phyloP scores from a whole-genome alignment of 30 jellyfish, hydroid and myxozoan genomes.

The Hydractinia symbiolongicarpus region DNA sequence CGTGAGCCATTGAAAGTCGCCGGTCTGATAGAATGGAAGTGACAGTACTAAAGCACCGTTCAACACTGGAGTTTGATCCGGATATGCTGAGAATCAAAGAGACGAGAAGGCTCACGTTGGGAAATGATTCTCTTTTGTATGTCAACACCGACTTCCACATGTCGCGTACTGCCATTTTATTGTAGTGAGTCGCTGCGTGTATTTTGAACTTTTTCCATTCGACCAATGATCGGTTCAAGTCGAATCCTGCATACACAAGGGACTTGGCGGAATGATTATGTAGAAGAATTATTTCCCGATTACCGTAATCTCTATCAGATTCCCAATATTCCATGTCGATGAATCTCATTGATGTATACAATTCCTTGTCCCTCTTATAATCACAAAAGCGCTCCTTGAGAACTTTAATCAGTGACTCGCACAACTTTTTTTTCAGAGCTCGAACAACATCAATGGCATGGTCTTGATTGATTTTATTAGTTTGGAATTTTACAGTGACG shows the following conservation, averaged over 20 bases:
- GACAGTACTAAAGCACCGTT: conserved; percentile 48
- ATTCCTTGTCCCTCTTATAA: conserved; percentile 14
- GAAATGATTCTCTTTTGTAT: conserved; percentile 7
- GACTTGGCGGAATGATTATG: conserved; percentile 28
- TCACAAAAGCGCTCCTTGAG: conserved; percentile 12
- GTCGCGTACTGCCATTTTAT: conserved; percentile 5
- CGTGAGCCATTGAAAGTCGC: conserved; percentile 9
- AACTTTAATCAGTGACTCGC: conserved; percentile 9
- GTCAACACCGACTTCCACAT: conserved; percentile 4
- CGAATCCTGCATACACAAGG: conserved; percentile 24
- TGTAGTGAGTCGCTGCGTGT: conserved; percentile 18
- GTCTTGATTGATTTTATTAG: conserved; percentile 17
- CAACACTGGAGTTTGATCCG: conserved; percentile 27
- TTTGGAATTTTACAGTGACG: conserved; percentile 18
- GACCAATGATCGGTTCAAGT: conserved; percentile 12
- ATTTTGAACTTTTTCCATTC: conserved; percentile 37
- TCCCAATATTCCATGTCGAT: conserved; percentile 28
- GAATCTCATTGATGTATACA: conserved; percentile 30
- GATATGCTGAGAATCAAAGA: conserved; percentile 7
- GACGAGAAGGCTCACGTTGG: conserved; percentile 7
- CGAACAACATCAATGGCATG: not conserved
- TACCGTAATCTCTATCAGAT: conserved; percentile 25
- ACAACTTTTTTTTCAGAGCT: not conserved
- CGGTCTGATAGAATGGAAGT: conserved; percentile 48
- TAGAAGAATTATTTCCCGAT: conserved; percentile 7